A percentile compares a stretch with the other conserved stretches of the same genome.
Evolutionary conservation across 2,888 invertebrate genomes (phyloP).

Genomic region (Zaprionus obscuricornis): DNA sequence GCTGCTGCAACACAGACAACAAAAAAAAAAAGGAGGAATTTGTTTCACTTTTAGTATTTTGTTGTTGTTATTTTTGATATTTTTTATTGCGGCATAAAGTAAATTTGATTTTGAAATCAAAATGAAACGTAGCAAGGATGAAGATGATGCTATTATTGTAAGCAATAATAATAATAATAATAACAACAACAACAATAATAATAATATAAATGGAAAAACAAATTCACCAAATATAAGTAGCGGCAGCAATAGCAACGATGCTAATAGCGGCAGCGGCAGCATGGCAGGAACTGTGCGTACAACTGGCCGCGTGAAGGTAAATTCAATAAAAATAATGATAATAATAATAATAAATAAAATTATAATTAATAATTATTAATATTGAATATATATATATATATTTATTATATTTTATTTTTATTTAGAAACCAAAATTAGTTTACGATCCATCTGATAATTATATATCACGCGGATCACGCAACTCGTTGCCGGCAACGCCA

Average conservation of each 20-base stretch:
- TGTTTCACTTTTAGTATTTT: too few species aligned
- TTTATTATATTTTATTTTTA: neutral
- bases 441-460: slow-evolving; percentile 94
- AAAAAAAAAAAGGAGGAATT: too few species aligned
- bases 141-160: slow-evolving; percentile 30
- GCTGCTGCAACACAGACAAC: slow-evolving; percentile 4
- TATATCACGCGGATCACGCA: slow-evolving; percentile 84
- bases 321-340: neutral
- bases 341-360: neutral
- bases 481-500: slow-evolving; percentile 22
- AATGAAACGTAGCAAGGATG: slow-evolving; percentile 55
- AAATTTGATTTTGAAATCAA: too few species aligned
- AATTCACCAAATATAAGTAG: slow-evolving; percentile 14
- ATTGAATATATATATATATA: too few species aligned
- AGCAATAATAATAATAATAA: neutral
- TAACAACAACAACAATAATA: slow-evolving; percentile 18
- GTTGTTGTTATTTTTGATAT: too few species aligned
- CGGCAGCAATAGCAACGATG: slow-evolving; percentile 30
- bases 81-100: too few species aligned
- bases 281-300: slow-evolving; percentile 74
- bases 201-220: slow-evolving; percentile 10
- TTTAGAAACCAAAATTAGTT: slow-evolving; percentile 91
- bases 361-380: neutral
- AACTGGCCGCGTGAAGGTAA: slow-evolving; percentile 81
- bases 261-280: slow-evolving; percentile 1